Evolutionary conservation across 2,888 invertebrate species (phyloP), one percentile per base, ranked within the genome.

Genomic region (Drosophila suboccidentalis): DNA sequence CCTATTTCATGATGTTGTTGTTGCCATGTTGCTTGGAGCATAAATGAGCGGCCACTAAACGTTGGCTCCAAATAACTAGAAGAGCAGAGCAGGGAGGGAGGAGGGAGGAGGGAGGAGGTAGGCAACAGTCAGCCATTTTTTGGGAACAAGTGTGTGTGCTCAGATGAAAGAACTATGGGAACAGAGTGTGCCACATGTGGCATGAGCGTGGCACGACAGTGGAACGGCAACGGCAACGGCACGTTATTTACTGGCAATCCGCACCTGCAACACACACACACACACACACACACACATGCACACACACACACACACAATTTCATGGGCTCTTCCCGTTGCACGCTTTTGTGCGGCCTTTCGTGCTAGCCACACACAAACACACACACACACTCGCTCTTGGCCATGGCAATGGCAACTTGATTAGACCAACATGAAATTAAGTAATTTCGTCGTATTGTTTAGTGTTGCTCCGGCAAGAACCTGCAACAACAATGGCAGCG

Each of bases 341-440:
- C 64, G 84, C 84, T 69, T 87, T 87, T 83, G 71, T 80, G 75
- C 68, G 46, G 71, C 72, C 67, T 84, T 80, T 67, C 81, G 75
- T 83, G 89, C 71, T 71, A 64, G 68, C 68, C n/a, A n/a, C n/a
- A n/a, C n/a, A n/a, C 26, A 11, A 13, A 64, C 59, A 66, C 59
- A 66, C 59, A 54, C 26, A 11, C 19, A 64, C 59, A 54, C 26
- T 15, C 15, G 34, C 44, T 38, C 15, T 15, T 34, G 46, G 57
- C 76, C 53, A 26, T 43, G 70, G 87, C 79, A 87, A 80, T 82
- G 85, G 77, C 83, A 90, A 89, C 86, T 89, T 90, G 90, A 89
- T 90, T 90, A 85, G 82, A 87, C 88, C 81, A 87, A 85, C 87
- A 88, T 87, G 79, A 90, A 88, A 90, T 88, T 88, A 89, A 89